These are phyloP conservation scores for Naja naja DNA, from an alignment of 2,113 vertebrate genomes.

Conservation along the genomic window DNA sequence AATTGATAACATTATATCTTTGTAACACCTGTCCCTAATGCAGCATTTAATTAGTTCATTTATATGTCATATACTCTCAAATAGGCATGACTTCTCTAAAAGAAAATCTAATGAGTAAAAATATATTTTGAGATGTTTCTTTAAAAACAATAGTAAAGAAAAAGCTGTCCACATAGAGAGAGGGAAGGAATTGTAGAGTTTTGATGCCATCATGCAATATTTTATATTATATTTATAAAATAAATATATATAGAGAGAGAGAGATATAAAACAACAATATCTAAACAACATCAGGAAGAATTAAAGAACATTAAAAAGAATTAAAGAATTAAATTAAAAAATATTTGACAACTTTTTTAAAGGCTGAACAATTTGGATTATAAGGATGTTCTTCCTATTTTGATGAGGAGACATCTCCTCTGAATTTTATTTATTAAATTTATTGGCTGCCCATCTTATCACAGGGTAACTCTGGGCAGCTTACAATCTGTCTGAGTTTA, in stretches of 20 bases:
- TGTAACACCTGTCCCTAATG: background rate
- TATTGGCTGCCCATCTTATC: background rate
- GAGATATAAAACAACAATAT: background rate
- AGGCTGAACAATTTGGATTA: background rate
- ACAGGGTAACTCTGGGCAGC: background rate
- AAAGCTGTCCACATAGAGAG: background rate
- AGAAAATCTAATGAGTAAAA: background rate
- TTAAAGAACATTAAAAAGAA: background rate
- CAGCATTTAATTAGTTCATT: background rate
- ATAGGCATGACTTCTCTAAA: background rate
- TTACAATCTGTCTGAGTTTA: background rate
- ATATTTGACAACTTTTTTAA: background rate
- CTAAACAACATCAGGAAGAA: background rate
- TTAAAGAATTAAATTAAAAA: background rate
- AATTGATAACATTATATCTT: background rate
- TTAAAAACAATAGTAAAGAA: background rate
- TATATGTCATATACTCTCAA: background rate
- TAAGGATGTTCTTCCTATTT: background rate
- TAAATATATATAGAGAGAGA: no score
- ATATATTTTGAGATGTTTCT: background rate
- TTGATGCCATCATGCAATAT: background rate
- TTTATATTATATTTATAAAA: background rate
- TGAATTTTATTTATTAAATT: background rate
- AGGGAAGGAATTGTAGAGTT: background rate
- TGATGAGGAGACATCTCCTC: background rate